Evolutionary conservation across 2,888 invertebrate genomes (phyloP).

Genomic region (Nineta flava): DNA sequence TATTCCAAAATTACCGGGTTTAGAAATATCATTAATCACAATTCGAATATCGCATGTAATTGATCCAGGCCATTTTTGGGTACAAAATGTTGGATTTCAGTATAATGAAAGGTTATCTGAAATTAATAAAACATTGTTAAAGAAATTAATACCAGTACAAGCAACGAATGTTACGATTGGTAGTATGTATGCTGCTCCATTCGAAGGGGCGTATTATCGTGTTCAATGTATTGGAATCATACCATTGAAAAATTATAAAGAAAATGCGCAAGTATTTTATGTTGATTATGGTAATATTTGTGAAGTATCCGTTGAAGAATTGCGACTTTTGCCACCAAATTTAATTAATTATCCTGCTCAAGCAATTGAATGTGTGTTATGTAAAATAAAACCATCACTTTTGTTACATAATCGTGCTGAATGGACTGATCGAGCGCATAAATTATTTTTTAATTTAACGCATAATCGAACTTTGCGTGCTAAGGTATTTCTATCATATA

Average conservation of each 20-base stretch:
- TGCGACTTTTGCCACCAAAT: conserved; percentile 27
- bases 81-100: conserved; percentile 35
- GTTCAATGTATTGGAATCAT: conserved; percentile 33
- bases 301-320: conserved; percentile 27
- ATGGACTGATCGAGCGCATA: conserved; percentile 42
- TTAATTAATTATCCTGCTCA: conserved; percentile 33
- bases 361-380: conserved; percentile 55
- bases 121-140: conserved; percentile 24
- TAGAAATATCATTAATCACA: conserved; percentile 40
- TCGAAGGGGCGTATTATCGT: conserved; percentile 35
- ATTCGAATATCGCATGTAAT: conserved; percentile 38
- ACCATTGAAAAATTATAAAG: conserved; percentile 26
- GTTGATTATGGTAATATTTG: conserved; percentile 61
- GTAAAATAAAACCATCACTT: conserved; percentile 51
- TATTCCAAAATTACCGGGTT: conserved; percentile 33
- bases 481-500: no score
- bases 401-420: conserved; percentile 37
- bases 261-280: conserved; percentile 41
- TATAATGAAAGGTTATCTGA: conserved; percentile 21
- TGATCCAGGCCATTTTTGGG: conserved; percentile 54
- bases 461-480: conserved; percentile 26
- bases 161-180: conserved; percentile 26
- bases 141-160: conserved; percentile 16
- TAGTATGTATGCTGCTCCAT: conserved; percentile 41
- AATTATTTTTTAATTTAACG: conserved; percentile 28